Conservation (phyloP, 2,113 vertebrate genomes). For the Xenopus borealis region DNA sequence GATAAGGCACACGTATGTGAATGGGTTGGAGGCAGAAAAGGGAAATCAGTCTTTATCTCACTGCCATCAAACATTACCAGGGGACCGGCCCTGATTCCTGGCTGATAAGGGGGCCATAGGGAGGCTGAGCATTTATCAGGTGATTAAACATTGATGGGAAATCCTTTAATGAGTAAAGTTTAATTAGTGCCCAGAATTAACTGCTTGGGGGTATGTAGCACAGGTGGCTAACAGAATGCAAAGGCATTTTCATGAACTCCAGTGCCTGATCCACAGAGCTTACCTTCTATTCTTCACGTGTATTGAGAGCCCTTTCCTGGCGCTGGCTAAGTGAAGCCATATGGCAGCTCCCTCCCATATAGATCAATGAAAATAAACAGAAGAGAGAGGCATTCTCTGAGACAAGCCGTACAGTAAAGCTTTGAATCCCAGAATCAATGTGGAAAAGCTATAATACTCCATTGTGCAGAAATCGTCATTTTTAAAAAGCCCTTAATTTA, state of each 20-base stretch:
- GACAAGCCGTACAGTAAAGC: too few species aligned
- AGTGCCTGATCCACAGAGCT: neutral
- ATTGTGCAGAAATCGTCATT: too few species aligned
- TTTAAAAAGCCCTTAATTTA: too few species aligned
- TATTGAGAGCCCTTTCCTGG: too few species aligned
- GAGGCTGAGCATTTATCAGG: neutral
- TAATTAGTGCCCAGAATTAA: conserved; percentile 19
- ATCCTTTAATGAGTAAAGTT: conserved; percentile 20
- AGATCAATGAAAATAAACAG: too few species aligned
- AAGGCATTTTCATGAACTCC: neutral
- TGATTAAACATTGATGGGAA: neutral
- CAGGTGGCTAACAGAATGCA: neutral
- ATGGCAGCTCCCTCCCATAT: too few species aligned
- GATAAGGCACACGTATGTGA: conserved; percentile 20
- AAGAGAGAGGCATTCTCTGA: too few species aligned
- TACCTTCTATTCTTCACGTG: too few species aligned
- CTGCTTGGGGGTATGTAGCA: neutral
- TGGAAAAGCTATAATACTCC: too few species aligned
- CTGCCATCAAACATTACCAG: conserved; percentile 8
- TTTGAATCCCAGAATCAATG: too few species aligned
- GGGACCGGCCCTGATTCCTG: neutral
- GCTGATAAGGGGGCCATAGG: neutral
- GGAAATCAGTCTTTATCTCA: neutral
- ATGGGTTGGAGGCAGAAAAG: neutral
- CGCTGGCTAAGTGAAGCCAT: too few species aligned